Base-by-base conservation (phyloP, 2,888 invertebrate genomes). In the Mythimna lalbum region DNA sequence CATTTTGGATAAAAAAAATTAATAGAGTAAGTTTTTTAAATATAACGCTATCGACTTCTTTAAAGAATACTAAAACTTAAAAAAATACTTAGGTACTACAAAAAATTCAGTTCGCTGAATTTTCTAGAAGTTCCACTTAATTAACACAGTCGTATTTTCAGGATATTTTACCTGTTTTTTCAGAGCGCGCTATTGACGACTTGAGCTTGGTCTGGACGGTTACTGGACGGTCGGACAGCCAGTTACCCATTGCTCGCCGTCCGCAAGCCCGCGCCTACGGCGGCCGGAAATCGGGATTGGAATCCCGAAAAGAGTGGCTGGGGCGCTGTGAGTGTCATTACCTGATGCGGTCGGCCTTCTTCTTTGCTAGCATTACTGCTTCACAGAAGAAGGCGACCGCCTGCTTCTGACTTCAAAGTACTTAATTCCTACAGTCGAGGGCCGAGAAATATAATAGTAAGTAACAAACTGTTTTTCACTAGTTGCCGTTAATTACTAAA, bases 111-210 rank as follows among this genome's bases (percentile, higher is more conserved):
- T 66, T 63, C 52, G 9, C 27, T 52, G 14, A 47, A 56, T 50
- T 56, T 63, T 56, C 3, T 47, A 56, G 21, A 33, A 7, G 12
- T 63, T 72, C 5, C 14, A 52, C n/a, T 49, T 56, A 56, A 61
- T 63, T 56, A 21, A 64, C 61, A 67, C 33, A 55, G 12, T 31
- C 36, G 23, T 55, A 61, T 55, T 62, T 73, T 31, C 14, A 47
- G n/a, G 36, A 21, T 19, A 55, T 50, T 47, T 33, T 47, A 47
- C 52, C 1, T 47, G 10, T 23, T 66, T 49, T 56, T 39, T 23
- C n/a, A n/a, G n/a, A n/a, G n/a, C n/a, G n/a, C n/a, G n/a, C n/a
- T n/a, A n/a, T n/a, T n/a, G n/a, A n/a, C n/a, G n/a, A n/a, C n/a
- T n/a, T n/a, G n/a, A n/a, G n/a, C n/a, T n/a, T n/a, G n/a, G n/a